phyloP scores from a whole-genome alignment of 2,113 vertebrate genomes.

The Corythoichthys intestinalis region DNA sequence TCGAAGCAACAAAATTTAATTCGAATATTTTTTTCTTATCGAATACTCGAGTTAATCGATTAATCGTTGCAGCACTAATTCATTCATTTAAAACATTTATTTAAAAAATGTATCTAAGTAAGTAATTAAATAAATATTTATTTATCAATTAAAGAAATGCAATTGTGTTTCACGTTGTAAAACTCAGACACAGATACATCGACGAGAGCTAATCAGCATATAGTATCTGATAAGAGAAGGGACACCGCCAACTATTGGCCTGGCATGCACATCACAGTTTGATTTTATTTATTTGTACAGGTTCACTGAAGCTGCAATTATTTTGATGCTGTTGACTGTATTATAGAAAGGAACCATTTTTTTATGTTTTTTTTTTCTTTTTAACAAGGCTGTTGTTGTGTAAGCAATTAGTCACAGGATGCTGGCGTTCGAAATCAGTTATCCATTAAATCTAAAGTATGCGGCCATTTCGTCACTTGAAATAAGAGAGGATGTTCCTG shows the following conservation, averaged over 20 bases:
- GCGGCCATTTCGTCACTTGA: background rate
- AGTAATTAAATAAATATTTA: no score
- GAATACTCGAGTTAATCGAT: no score
- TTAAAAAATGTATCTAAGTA: no score
- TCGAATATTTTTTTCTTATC: no score
- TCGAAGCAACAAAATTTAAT: no score
- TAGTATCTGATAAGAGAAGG: background rate
- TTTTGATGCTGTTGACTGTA: background rate
- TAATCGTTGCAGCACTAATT: no score
- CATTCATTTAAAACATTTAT: no score
- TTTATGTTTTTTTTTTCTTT: background rate
- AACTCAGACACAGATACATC: background rate
- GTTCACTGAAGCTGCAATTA: background rate
- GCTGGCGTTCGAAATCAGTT: background rate
- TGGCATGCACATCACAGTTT: background rate
- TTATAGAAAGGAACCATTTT: background rate
- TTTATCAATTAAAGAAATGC: no score
- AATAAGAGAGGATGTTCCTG: background rate
- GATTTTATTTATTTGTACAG: background rate
- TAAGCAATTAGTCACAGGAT: background rate
- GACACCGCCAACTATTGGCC: background rate
- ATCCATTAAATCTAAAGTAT: background rate
- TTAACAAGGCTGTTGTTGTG: background rate
- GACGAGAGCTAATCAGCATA: background rate
- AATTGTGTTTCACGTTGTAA: no score